A percentile compares a stretch with the other conserved stretches of the same genome.
phyloP scores from a whole-genome alignment of 2,888 invertebrate species.

The Fragum fragum region DNA sequence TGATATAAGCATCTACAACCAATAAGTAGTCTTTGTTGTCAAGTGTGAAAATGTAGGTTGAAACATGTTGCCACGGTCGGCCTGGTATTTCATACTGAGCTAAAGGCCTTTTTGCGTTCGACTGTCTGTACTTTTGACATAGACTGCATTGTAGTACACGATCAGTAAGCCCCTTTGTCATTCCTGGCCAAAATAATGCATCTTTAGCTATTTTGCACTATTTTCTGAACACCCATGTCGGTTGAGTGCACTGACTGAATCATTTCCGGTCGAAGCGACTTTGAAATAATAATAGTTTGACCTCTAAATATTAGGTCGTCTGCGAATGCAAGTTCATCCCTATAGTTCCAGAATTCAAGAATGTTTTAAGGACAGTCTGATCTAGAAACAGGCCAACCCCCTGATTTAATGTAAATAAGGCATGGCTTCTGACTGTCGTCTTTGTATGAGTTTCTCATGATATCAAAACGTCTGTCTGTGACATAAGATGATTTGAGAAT shows the following conservation, averaged over 20 bases:
- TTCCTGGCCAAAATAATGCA: slow-evolving; percentile 66
- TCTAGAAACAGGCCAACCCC: slow-evolving; percentile 53
- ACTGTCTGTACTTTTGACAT: slow-evolving; percentile 38
- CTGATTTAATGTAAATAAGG: slow-evolving; percentile 31
- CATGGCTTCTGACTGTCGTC: slow-evolving; percentile 24
- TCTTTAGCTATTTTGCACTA: slow-evolving; percentile 47
- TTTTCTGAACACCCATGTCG: slow-evolving; percentile 66
- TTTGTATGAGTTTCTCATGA: neutral
- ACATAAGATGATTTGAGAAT: neutral
- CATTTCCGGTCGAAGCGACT: slow-evolving; percentile 51
- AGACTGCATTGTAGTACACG: slow-evolving; percentile 40
- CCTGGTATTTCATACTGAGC: slow-evolving; percentile 46
- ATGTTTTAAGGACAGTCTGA: slow-evolving; percentile 22
- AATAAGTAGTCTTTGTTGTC: slow-evolving; percentile 60
- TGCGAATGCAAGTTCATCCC: slow-evolving; percentile 41
- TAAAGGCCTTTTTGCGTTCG: slow-evolving; percentile 64
- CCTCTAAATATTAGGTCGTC: slow-evolving; percentile 47
- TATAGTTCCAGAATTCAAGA: slow-evolving; percentile 45
- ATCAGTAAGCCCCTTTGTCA: slow-evolving; percentile 54
- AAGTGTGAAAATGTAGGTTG: slow-evolving; percentile 65
- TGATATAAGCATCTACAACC: slow-evolving; percentile 62
- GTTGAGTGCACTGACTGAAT: slow-evolving; percentile 47
- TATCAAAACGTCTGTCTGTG: slow-evolving; percentile 31
- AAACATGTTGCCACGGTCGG: slow-evolving; percentile 59
- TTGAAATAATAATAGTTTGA: slow-evolving; percentile 53